Evolutionary conservation across 2,888 invertebrate species (phyloP), one percentile per base, ranked within the genome.

Genomic region (Himalopsyche japonica): DNA sequence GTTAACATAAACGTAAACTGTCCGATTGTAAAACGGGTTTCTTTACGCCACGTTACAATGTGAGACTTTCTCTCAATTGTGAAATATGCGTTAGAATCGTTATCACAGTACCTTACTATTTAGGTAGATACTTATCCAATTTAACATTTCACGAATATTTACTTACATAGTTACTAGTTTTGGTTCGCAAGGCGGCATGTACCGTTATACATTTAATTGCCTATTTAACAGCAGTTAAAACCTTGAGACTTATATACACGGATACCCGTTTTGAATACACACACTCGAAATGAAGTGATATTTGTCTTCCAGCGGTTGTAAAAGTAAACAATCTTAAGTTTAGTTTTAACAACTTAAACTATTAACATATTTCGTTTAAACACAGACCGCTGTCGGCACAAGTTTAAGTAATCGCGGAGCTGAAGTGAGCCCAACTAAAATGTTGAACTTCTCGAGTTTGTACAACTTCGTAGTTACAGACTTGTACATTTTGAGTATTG

Each of bases 321-420:
- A 47, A 84, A 76, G 81, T 77, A 81, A 84, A 84, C 84, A 84
- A 78, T 84, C 77, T 84, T 32, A 49, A 57, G 84, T 84, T 84
- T 84, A 78, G 81, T 84, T 84, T 84, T 78, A 76, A 20, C 81
- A 84, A 84, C 84, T 81, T 84, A 78, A 81, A 84, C 84, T 81
- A 84, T 84, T 81, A 84, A 81, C 84, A 84, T 84, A 84, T 81
- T 84, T 84, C 84, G 84, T 81, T 81, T 81, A 81, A 79, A 82
- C 47, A 79, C 79, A 82, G 82, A 79, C 82, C 82, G 82, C 82
- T 79, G 82, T 82, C 82, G 57, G 82, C 79, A 18, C 79, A 82
- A 82, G 49, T 82, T 82, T 48, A 79, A 82, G 79, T 79, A 82
- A 82, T 82, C 79, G 78, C 79, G 47, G 32, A 57, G 57, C 48